phyloP scores from a whole-genome alignment of 2,113 vertebrate genomes.

The Macrotis lagotis region DNA sequence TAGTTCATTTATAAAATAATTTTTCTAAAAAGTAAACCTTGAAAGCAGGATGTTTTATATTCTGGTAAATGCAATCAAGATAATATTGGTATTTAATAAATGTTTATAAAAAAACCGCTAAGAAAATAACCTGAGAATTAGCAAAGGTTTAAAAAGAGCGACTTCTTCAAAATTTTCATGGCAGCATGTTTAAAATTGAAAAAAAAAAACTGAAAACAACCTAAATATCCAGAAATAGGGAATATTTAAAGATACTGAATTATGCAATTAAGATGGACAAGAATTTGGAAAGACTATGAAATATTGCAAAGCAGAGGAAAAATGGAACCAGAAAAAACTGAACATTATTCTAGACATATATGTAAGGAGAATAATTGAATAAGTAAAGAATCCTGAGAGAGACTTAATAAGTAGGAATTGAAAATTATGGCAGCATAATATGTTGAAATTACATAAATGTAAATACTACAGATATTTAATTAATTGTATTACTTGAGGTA shows the following conservation, averaged over 20 bases:
- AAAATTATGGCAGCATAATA: not conserved
- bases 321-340: not conserved
- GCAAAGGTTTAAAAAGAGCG: not conserved
- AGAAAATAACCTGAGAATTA: not conserved
- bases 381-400: not conserved
- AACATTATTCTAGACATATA: not conserved
- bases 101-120: not conserved
- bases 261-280: not conserved
- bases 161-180: not conserved
- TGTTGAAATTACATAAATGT: not conserved
- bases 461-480: not conserved
- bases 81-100: not conserved
- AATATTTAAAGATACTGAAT: not conserved
- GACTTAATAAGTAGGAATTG: not conserved
- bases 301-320: not conserved
- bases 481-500: not conserved
- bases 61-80: not conserved
- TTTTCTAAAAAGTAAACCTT: not conserved
- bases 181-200: not conserved
- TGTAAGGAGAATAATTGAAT: not conserved
- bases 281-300: not conserved
- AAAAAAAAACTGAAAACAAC: not conserved
- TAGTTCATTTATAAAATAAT: slow-evolving; percentile 2
- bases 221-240: not conserved
- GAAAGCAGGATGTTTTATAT: not conserved